Conservation (phyloP, 2,888 invertebrate genomes). For the Oxycera nigricornis region DNA sequence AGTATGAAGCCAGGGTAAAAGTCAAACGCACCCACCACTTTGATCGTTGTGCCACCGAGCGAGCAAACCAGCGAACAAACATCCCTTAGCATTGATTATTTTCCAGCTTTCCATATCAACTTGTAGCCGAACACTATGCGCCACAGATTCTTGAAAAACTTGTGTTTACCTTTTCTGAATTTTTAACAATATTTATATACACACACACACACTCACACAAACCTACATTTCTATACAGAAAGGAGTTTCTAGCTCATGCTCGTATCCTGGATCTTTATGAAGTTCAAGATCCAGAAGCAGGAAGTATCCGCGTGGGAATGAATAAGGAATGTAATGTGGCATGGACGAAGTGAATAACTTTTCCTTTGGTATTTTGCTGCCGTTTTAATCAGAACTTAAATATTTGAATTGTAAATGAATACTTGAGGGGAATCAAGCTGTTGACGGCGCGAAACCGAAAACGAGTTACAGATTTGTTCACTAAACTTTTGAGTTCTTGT, state of each 20-base stretch:
- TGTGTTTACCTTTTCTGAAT: constrained; percentile 35
- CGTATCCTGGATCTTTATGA: constrained; percentile 21
- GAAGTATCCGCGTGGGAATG: constrained; percentile 15
- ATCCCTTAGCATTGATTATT: constrained; percentile 1
- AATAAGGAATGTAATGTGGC: constrained; percentile 19
- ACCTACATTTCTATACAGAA: too few relatives aligned
- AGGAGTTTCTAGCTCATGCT: neutral
- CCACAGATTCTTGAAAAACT: neutral
- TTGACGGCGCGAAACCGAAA: neutral
- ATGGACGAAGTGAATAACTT: constrained; percentile 11
- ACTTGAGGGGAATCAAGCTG: constrained; percentile 14
- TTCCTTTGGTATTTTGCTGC: constrained; percentile 12
- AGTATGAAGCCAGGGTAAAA: too few relatives aligned
- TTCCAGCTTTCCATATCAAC: neutral
- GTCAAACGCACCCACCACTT: too few relatives aligned
- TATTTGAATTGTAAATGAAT: constrained; percentile 32
- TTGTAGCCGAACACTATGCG: neutral
- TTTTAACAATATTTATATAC: constrained; percentile 34
- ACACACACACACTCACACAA: neutral
- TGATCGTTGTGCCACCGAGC: too few relatives aligned
- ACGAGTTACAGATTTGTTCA: neutral
- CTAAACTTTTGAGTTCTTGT: neutral
- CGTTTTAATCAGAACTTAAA: constrained; percentile 39
- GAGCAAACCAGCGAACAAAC: neutral
- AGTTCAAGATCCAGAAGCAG: constrained; percentile 32